A percentile compares a stretch with the other conserved stretches of the same genome.
These are phyloP conservation scores for Drosophila ezoana DNA, from an alignment of 2,888 invertebrate species.

Conservation along the genomic window DNA sequence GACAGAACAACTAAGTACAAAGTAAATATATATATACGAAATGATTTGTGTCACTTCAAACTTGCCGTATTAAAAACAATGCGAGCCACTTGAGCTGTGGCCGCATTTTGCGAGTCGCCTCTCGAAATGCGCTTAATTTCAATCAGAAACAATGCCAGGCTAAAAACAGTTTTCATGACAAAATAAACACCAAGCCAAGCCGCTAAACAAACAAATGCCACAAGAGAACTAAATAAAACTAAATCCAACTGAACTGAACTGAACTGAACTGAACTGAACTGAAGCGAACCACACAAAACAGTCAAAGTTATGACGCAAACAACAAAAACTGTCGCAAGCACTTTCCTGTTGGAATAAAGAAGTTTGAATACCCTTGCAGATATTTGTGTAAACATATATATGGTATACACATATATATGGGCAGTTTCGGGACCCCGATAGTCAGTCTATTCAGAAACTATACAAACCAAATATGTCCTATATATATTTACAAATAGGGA, in stretches of 20 bases:
- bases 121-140: constrained; percentile 85
- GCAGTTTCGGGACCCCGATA: too few relatives aligned
- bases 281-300: constrained; percentile 27
- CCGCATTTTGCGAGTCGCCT: constrained; percentile 74
- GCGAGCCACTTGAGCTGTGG: constrained; percentile 47
- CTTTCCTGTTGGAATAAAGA: not conserved
- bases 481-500: too few relatives aligned
- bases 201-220: constrained; percentile 40
- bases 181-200: constrained; percentile 44
- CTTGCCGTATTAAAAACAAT: constrained; percentile 26
- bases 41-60: constrained; percentile 31
- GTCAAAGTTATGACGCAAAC: constrained; percentile 40
- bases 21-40: not conserved
- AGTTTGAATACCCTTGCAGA: not conserved
- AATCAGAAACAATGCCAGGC: constrained; percentile 51
- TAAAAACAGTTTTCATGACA: constrained; percentile 34
- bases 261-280: constrained; percentile 13
- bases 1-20: constrained; percentile 11
- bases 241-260: constrained; percentile 20
- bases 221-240: constrained; percentile 14
- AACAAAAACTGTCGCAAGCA: constrained; percentile 20
- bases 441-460: too few relatives aligned
- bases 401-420: too few relatives aligned
- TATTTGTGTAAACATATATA: not conserved
- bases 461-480: too few relatives aligned